Percentiles rank a stretch among this genome's conserved stretches.
Conservation (phyloP, 2,888 invertebrate genomes). For the Caenorhabditis imperialis region DNA sequence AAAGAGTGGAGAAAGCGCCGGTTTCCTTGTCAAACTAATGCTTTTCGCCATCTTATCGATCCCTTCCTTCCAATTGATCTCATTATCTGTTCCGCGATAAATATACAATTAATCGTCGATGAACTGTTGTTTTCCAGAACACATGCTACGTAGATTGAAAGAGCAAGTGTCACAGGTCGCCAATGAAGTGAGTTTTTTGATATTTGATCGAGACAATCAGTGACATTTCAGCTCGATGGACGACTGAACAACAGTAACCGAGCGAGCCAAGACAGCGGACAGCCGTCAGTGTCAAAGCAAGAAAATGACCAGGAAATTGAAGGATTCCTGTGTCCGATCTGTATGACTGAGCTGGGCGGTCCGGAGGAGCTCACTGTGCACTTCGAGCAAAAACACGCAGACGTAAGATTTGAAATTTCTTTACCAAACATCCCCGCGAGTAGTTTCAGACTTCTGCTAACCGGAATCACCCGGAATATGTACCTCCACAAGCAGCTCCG, state of each 20-base stretch:
- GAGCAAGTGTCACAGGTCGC: constrained; percentile 66
- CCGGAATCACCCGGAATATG: constrained; percentile 23
- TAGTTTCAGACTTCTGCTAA: constrained; percentile 44
- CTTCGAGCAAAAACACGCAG: constrained; percentile 57
- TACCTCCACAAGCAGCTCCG: constrained; percentile 16
- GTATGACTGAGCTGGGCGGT: constrained; percentile 62
- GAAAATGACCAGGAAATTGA: constrained; percentile 61
- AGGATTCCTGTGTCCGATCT: constrained; percentile 81
- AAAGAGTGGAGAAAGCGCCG: constrained; percentile 30
- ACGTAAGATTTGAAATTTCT: constrained; percentile 29
- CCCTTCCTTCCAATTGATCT: constrained; percentile 7
- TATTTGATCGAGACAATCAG: too few species aligned
- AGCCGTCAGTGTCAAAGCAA: constrained; percentile 6
- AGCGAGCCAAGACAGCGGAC: constrained; percentile 31
- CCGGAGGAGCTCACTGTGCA: constrained; percentile 64
- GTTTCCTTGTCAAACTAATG: constrained; percentile 45
- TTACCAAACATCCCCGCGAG: neutral
- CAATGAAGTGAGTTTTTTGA: constrained; percentile 59
- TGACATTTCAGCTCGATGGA: constrained; percentile 61
- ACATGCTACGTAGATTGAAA: constrained; percentile 63
- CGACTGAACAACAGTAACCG: constrained; percentile 39
- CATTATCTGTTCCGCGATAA: constrained; percentile 9
- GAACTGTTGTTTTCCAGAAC: constrained; percentile 50
- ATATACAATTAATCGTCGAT: constrained; percentile 28
- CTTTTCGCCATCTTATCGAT: constrained; percentile 34